These are phyloP conservation scores for Alloscopus bannaensis DNA, from an alignment of 2,888 invertebrate species.

Conservation along the genomic window DNA sequence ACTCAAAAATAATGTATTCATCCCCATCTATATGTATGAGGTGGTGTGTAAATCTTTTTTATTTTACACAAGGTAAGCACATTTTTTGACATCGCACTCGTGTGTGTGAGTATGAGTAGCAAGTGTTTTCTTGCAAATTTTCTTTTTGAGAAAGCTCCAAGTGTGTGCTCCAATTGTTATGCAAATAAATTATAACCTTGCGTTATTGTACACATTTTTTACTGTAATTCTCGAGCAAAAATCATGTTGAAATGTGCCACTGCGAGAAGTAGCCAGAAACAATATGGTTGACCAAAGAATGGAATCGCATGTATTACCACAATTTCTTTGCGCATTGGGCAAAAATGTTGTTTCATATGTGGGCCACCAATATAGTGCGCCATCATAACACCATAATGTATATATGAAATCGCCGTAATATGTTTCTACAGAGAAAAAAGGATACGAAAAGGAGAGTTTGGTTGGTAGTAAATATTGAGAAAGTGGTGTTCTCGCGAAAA, in stretches of 20 bases:
- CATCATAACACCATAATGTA: not conserved
- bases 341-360: no score
- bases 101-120: no score
- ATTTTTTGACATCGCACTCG: no score
- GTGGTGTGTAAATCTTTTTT: no score
- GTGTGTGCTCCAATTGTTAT: not conserved
- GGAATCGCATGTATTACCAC: slow-evolving; percentile 10
- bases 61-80: no score
- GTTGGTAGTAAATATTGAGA: not conserved
- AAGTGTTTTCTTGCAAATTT: slow-evolving; percentile 3
- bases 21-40: no score
- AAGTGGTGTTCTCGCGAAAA: not conserved
- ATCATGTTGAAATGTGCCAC: not conserved
- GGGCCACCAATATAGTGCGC: not conserved
- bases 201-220: not conserved
- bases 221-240: not conserved
- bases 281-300: no score
- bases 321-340: slow-evolving; percentile 16
- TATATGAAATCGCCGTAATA: not conserved
- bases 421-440: not conserved
- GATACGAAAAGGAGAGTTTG: not conserved
- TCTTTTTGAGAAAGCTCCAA: not conserved
- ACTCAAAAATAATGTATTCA: no score
- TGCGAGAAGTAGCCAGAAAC: no score
- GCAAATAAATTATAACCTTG: slow-evolving; percentile 14